phyloP scores from a whole-genome alignment of 2,797 vertebrate species.

The Trichosurus vulpecula region DNA sequence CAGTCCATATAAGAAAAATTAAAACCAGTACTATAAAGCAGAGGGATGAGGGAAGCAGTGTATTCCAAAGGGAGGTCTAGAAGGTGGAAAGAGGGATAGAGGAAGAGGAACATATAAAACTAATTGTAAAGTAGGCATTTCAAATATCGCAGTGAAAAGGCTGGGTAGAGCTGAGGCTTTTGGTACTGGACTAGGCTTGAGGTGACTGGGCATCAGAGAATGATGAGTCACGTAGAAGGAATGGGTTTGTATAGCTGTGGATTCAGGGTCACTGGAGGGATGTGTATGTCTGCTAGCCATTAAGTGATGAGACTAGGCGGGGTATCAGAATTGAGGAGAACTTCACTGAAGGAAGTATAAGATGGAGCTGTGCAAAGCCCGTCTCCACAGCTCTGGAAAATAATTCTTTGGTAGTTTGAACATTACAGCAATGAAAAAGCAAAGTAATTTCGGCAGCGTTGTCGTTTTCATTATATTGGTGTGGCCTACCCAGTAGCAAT shows the following conservation, averaged over 20 bases:
- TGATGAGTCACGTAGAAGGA: background rate
- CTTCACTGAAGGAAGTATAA: background rate
- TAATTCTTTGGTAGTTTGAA: background rate
- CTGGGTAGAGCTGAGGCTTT: background rate
- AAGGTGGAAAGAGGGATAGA: background rate
- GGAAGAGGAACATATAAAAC: background rate
- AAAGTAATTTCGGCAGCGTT: background rate
- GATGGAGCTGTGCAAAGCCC: background rate
- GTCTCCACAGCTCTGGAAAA: background rate
- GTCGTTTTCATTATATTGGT: background rate
- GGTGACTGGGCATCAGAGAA: background rate
- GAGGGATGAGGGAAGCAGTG: background rate
- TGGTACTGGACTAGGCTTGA: background rate
- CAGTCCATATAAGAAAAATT: background rate
- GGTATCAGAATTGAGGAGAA: background rate
- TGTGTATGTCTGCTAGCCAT: background rate
- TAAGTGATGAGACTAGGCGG: background rate
- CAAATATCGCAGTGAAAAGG: background rate
- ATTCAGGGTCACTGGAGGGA: background rate
- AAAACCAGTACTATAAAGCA: too few species aligned
- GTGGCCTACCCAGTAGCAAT: background rate
- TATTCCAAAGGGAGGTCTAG: background rate
- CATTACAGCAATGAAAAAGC: background rate
- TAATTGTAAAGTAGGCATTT: background rate
- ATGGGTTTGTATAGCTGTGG: background rate